Evolutionary conservation across 92 coral and sea anemone genomes (phyloP), one percentile per base, ranked within the genome.

Genomic region (Epizoanthus scotinus): DNA sequence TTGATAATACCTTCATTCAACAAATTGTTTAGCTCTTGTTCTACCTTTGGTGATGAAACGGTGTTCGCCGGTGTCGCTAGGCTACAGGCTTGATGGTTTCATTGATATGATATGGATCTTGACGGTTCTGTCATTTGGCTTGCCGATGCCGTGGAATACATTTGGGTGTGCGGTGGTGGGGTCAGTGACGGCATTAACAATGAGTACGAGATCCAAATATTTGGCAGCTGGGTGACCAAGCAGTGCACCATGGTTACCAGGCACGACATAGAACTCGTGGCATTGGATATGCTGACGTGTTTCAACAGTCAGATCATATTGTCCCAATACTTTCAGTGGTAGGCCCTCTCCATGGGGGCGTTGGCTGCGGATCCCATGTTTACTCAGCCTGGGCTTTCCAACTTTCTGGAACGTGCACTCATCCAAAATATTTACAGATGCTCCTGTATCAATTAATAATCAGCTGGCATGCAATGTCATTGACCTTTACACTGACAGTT

Each of bases 231-330:
- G 10, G 26, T 71, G 56, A 12, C 78, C 78, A 14, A 71, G 26
- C 22, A 71, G 61, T 42, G 78, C 52, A 26, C 78, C 78, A 71
- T 71, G 78, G 26, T 71, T 19, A 5, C 78, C 84, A 64, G 15
- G 25, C n/a, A 25, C 24, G 47, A 81, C 81, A 67, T 12, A 67
- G 42, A 81, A 81, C 40, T 50, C 27, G 70, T 81, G 78, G 29
- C 78, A 36, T 22, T 81, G 84, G 5, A 81, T 21, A 10, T 66
- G 42, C 19, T 50, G n/a, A 9, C 49, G 65, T 40, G 84, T 65
- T 81, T 68, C 84, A 22, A 81, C 42, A 9, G 67, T 42, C 31
- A 81, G 34, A 8, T 81, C 84, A 68, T 78, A 81, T 44, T 50
- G 84, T 15, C 84, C 84, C 1, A 81, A 28, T 25, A 81, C 63